phyloP scores from a whole-genome alignment of 2,113 vertebrate species.

The Apteryx mantelli region DNA sequence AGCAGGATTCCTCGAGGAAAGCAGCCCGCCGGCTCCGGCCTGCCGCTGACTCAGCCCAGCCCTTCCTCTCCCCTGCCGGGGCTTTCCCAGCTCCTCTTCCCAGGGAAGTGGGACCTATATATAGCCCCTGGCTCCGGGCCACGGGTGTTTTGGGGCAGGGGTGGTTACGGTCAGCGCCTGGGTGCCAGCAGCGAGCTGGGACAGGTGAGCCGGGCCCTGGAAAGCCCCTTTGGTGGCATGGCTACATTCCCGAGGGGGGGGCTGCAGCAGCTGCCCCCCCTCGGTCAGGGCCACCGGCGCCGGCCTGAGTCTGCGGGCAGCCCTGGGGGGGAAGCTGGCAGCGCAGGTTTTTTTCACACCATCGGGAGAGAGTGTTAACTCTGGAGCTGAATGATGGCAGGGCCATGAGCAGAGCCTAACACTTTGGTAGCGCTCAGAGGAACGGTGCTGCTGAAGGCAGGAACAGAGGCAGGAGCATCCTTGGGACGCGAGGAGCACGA shows the following conservation, averaged over 20 bases:
- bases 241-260: too few relatives aligned
- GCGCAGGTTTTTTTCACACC: too few relatives aligned
- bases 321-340: too few relatives aligned
- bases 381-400: neutral
- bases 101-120: conserved; percentile 61
- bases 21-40: neutral
- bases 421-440: neutral
- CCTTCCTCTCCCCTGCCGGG: conserved; percentile 47
- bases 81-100: conserved; percentile 69
- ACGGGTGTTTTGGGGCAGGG: neutral
- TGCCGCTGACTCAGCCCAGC: conserved; percentile 53
- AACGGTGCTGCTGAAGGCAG: too few relatives aligned
- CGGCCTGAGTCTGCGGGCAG: too few relatives aligned
- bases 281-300: too few relatives aligned
- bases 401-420: accelerated
- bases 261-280: too few relatives aligned
- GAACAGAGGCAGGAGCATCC: too few relatives aligned
- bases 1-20: conserved; percentile 60
- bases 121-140: conserved; percentile 15
- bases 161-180: neutral
- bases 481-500: too few relatives aligned
- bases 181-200: neutral
- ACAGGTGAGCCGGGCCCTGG: too few relatives aligned
- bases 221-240: too few relatives aligned
- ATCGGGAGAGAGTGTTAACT: neutral